These are phyloP conservation scores for Leptopilina syphax DNA, from an alignment of 2,888 invertebrate genomes.

Conservation along the genomic window DNA sequence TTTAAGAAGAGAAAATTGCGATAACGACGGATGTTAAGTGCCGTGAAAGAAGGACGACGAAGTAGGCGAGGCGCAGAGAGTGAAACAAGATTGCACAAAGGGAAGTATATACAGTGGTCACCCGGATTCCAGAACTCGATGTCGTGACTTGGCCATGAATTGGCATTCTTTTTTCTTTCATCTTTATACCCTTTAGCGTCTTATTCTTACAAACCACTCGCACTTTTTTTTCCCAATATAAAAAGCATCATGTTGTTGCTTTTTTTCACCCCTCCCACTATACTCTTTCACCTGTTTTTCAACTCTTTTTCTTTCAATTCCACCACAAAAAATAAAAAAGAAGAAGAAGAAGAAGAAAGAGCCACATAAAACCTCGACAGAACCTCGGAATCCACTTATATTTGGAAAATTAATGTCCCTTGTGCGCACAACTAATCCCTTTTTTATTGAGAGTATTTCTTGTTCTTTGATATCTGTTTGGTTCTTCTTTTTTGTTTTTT, in stretches of 20 bases:
- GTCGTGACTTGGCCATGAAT: conserved; percentile 42
- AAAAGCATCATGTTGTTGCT: neutral
- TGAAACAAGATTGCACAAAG: conserved; percentile 41
- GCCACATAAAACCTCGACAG: conserved; percentile 17
- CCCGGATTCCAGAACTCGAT: conserved; percentile 39
- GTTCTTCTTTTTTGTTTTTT: neutral
- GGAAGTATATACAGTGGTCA: conserved; percentile 40
- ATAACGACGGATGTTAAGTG: conserved; percentile 40
- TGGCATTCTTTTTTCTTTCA: conserved; percentile 37
- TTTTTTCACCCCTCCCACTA: neutral
- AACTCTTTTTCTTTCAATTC: too few species aligned
- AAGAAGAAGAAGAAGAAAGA: too few species aligned
- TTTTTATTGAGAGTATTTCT: neutral
- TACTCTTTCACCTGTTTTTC: neutral
- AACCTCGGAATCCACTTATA: conserved; percentile 32
- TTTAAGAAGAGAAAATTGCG: conserved; percentile 41
- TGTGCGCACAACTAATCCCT: neutral
- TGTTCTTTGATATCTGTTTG: neutral
- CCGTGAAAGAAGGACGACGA: conserved; percentile 37
- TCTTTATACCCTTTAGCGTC: conserved; percentile 29
- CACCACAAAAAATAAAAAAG: neutral
- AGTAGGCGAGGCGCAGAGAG: conserved; percentile 31
- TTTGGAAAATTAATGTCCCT: conserved; percentile 28
- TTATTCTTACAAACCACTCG: conserved; percentile 37
- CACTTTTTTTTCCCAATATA: conserved; percentile 17